phyloP scores from a whole-genome alignment of 2,888 invertebrate genomes.

The Germaria angustata region DNA sequence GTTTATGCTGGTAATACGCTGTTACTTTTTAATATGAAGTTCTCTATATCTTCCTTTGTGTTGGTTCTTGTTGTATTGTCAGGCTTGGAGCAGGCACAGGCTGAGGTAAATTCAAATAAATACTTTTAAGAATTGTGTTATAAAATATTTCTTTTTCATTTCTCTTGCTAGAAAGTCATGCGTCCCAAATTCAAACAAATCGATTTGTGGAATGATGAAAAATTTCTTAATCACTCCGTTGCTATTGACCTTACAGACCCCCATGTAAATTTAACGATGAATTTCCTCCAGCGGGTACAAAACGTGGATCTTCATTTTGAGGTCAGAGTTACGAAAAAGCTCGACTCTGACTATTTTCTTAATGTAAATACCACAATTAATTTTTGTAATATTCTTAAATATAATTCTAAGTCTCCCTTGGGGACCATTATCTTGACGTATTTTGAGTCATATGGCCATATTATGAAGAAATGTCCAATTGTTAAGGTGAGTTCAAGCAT shows the following conservation, averaged over 20 bases:
- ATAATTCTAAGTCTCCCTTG: constrained; percentile 73
- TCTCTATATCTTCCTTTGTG: background rate
- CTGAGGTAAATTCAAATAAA: constrained; percentile 67
- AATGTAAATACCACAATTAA: constrained; percentile 74
- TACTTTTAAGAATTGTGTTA: background rate
- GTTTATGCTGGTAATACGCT: too few species aligned
- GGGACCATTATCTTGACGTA: constrained; percentile 72
- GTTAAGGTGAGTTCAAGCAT: constrained; percentile 71
- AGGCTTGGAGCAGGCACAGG: constrained; percentile 53
- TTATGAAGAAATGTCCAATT: constrained; percentile 75
- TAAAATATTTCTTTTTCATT: background rate
- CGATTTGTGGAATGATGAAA: constrained; percentile 77
- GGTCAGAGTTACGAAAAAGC: constrained; percentile 71
- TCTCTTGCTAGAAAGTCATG: constrained; percentile 74
- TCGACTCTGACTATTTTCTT: constrained; percentile 72
- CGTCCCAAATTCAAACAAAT: constrained; percentile 75
- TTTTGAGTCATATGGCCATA: constrained; percentile 73
- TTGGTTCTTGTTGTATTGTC: constrained; percentile 16
- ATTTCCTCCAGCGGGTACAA: constrained; percentile 72
- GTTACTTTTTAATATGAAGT: background rate
- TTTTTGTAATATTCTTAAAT: constrained; percentile 73
- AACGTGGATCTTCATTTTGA: constrained; percentile 74
- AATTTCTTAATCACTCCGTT: constrained; percentile 72
- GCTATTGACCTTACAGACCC: constrained; percentile 75
- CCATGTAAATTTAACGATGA: constrained; percentile 75